Percentiles rank a stretch among this genome's conserved stretches.
Evolutionary conservation across 2,113 vertebrate genomes (phyloP).

Genomic region (Circaetus gallicus): DNA sequence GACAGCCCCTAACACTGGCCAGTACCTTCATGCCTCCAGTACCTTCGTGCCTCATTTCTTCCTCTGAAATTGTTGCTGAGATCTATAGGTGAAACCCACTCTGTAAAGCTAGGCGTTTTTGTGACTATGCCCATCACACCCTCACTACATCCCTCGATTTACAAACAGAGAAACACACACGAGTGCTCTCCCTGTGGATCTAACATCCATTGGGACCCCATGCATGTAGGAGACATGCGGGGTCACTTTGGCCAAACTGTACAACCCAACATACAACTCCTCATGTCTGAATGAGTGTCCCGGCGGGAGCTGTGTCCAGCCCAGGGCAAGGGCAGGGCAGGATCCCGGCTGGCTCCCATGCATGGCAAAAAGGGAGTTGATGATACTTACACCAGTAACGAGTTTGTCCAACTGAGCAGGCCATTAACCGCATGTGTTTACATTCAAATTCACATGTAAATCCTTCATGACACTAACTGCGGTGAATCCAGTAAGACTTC

Average conservation of each 20-base stretch:
- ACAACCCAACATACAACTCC: not conserved
- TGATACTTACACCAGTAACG: not conserved
- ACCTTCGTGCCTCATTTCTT: not conserved
- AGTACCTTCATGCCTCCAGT: not conserved
- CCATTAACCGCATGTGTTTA: not conserved
- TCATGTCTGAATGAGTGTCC: too few species aligned
- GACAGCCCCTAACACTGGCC: not conserved
- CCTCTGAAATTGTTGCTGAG: not conserved
- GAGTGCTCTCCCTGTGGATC: not conserved
- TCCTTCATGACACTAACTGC: not conserved
- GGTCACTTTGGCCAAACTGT: not conserved
- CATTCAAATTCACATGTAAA: not conserved
- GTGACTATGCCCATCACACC: not conserved
- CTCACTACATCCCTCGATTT: not conserved
- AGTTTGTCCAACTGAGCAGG: not conserved
- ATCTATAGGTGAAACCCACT: not conserved
- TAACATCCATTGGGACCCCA: not conserved
- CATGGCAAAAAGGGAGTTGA: not conserved
- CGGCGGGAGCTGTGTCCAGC: rapidly evolving
- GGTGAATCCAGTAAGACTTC: not conserved
- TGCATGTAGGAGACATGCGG: rapidly evolving
- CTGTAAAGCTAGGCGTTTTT: rapidly evolving
- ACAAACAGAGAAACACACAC: not conserved
- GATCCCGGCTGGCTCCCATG: not conserved
- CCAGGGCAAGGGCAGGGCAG: not conserved